Evolutionary conservation across 2,888 invertebrate species (phyloP), one percentile per base, ranked within the genome.

Genomic region (Chorisops tibialis): DNA sequence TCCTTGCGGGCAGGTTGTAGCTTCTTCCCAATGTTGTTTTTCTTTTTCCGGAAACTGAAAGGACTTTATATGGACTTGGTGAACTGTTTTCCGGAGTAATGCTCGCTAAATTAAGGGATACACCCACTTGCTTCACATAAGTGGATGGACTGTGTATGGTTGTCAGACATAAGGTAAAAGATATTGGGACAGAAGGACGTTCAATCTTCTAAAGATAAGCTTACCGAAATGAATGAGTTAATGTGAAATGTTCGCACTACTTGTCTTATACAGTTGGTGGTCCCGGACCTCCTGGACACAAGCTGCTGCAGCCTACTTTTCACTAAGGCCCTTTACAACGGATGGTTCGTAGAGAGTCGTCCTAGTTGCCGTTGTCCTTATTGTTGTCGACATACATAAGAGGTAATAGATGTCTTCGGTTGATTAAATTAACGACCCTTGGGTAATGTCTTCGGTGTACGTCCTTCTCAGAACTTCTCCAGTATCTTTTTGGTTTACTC

Each of bases 341-440:
- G 18, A 41, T 37, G 37, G 30, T 30, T 1, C 9, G 30, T 30
- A 30, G 30, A 9, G 30, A 30, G 30, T 30, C 30, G 41, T 12
- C 41, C 5, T 41, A 30, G 30, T 30, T 9, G 41, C 41, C 41
- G 7, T 41, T 12, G 41, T 41, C 18, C 41, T 41, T 2, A 16
- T 19, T 24, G 9, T 16, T n/a, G 30, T 30, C 30, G 30, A 30
- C 30, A 30, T n/a, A n/a, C n/a, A n/a, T 49, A 41, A 51, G 45
- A 52, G 61, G 52, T 52, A 61, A 61, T 61, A 61, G 61, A 61
- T 61, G 61, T 52, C 52, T 61, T 54, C 52, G 43, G 45, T 52
- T 61, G 61, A 61, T 61, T 47, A 61, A 61, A 61, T 61, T 61
- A 61, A 61, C 61, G 61, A 54, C 45, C 61, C 61, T 45, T 61